Evolutionary conservation across 2,888 invertebrate species (phyloP).

Genomic region (Phortica magna): DNA sequence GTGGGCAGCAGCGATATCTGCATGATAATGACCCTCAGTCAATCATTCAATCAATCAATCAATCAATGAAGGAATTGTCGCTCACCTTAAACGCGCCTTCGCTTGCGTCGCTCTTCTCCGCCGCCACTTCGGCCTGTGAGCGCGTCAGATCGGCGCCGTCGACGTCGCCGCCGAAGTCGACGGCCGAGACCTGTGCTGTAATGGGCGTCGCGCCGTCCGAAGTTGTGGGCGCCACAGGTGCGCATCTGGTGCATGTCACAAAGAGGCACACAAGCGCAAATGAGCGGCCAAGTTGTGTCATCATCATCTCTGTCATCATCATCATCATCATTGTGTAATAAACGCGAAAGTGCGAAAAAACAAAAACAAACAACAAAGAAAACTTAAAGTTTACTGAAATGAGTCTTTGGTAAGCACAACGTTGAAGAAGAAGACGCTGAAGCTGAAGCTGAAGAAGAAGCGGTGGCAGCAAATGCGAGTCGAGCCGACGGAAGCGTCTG

Average conservation of each 20-base stretch:
- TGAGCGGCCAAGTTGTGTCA: constrained; percentile 18
- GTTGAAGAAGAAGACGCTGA: not conserved
- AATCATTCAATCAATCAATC: not conserved
- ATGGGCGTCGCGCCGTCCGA: constrained; percentile 65
- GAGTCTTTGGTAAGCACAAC: constrained; percentile 48
- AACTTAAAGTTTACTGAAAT: constrained; percentile 44
- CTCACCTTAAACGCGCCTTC: constrained; percentile 66
- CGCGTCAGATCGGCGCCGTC: constrained; percentile 15
- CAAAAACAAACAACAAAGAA: not conserved
- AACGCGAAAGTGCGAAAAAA: not conserved
- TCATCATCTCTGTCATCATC: not conserved
- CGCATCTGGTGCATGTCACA: not conserved
- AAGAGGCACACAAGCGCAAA: constrained; percentile 22
- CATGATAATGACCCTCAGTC: not conserved
- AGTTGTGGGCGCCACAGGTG: constrained; percentile 60
- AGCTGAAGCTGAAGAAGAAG: not conserved
- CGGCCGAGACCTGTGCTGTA: constrained; percentile 62
- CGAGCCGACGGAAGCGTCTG: constrained; percentile 44
- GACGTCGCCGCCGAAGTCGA: constrained; percentile 57
- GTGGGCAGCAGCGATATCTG: constrained; percentile 66
- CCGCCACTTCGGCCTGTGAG: constrained; percentile 48
- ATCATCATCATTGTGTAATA: constrained; percentile 27
- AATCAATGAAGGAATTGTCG: not conserved
- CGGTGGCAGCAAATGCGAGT: constrained; percentile 1
- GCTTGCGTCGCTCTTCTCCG: constrained; percentile 38